These are phyloP conservation scores for Tokudaia muenninki DNA, from an alignment of 2,797 vertebrate genomes.

Conservation along the genomic window DNA sequence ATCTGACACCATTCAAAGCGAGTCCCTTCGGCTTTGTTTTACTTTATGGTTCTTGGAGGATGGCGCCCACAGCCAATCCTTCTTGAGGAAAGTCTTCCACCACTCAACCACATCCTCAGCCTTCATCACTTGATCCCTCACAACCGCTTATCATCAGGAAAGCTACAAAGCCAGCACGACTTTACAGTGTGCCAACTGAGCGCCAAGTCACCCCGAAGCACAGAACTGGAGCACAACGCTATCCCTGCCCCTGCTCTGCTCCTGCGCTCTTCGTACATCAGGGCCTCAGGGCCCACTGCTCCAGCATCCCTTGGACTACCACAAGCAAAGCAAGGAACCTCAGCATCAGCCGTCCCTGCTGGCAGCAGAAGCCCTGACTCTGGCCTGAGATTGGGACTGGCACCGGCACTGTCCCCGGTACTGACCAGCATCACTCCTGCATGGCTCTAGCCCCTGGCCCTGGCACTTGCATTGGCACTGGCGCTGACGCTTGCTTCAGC, in stretches of 20 bases:
- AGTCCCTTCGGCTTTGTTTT: background rate
- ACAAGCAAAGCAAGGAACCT: background rate
- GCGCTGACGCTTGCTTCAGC: slow-evolving; percentile 36
- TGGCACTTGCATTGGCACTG: background rate
- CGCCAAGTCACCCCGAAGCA: background rate
- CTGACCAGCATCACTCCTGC: background rate
- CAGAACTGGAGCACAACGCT: background rate
- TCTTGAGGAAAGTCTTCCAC: background rate
- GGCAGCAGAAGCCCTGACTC: background rate
- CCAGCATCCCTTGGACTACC: background rate
- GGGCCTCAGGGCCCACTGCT: background rate
- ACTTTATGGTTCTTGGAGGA: background rate
- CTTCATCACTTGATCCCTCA: background rate
- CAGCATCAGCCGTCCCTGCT: background rate
- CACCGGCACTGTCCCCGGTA: background rate
- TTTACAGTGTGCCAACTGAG: background rate
- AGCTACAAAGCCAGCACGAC: background rate
- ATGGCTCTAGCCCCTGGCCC: slow-evolving; percentile 26
- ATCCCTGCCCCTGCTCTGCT: background rate
- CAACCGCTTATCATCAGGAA: background rate
- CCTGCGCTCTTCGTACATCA: background rate
- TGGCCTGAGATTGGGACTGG: background rate
- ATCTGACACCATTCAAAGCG: background rate
- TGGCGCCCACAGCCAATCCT: background rate
- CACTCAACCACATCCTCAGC: background rate